Conservation (phyloP, 2,113 vertebrate genomes). For the Gadus macrocephalus region DNA sequence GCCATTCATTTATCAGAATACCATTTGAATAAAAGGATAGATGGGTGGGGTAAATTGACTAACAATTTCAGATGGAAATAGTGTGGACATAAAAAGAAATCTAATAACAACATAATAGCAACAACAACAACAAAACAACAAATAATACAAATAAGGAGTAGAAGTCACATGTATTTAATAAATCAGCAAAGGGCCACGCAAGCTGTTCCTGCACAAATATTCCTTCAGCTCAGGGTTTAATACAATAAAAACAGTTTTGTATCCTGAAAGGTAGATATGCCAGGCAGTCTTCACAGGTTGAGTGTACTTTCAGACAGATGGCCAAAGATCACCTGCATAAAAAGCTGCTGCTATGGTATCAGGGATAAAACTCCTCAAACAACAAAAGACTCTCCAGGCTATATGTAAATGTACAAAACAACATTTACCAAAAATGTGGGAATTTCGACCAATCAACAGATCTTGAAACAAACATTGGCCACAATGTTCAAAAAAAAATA, state of each 20-base stretch:
- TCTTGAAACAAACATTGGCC: conserved; percentile 40
- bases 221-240: conserved; percentile 5
- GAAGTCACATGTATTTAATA: no score
- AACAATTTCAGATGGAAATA: not conserved
- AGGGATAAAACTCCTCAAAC: conserved; percentile 51
- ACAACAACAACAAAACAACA: no score
- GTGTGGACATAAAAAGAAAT: not conserved
- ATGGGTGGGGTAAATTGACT: not conserved
- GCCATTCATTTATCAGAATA: conserved; percentile 37
- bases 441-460: conserved; percentile 31
- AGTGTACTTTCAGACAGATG: conserved; percentile 58
- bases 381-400: conserved; percentile 63
- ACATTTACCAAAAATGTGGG: conserved; percentile 27
- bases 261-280: conserved; percentile 31
- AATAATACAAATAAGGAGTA: no score
- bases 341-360: conserved; percentile 43
- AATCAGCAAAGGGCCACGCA: no score
- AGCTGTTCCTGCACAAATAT: no score
- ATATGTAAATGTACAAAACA: conserved; percentile 45
- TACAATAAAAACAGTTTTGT: conserved; percentile 25
- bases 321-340: conserved; percentile 55
- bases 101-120: not conserved
- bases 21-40: conserved; percentile 9
- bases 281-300: conserved; percentile 34
- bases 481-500: conserved; percentile 10